Evolutionary conservation across 2,888 invertebrate species (phyloP).

Genomic region (Drosophila monieri): DNA sequence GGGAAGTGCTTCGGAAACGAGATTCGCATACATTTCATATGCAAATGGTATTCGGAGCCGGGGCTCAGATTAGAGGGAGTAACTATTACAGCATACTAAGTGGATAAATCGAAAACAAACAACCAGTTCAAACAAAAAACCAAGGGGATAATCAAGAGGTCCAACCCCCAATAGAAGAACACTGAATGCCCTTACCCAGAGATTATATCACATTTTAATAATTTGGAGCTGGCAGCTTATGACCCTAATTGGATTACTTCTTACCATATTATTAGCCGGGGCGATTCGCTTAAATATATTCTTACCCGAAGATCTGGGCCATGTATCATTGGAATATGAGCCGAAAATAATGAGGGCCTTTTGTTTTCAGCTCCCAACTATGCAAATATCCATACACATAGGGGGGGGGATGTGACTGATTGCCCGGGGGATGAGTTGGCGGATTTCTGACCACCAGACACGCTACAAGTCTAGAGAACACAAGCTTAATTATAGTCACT

Average conservation of each 20-base stretch:
- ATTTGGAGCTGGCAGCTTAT: not conserved
- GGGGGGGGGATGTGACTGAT: not conserved
- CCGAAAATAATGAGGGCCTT: slow-evolving; percentile 8
- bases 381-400: slow-evolving; percentile 4
- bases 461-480: slow-evolving; percentile 12
- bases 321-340: not conserved
- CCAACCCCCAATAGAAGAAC: not conserved
- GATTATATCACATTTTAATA: not conserved
- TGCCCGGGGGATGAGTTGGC: slow-evolving; percentile 17
- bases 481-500: not conserved
- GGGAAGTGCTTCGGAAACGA: not conserved
- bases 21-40: slow-evolving; percentile 5
- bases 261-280: not conserved
- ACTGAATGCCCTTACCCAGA: not conserved
- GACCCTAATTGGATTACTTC: not conserved
- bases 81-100: slow-evolving; percentile 2
- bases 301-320: not conserved
- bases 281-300: not conserved
- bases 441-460: slow-evolving; percentile 18
- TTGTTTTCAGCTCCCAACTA: slow-evolving; percentile 1
- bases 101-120: slow-evolving; percentile 4
- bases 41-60: slow-evolving; percentile 2
- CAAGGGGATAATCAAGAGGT: not conserved
- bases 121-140: not conserved
- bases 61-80: not conserved